phyloP scores from a whole-genome alignment of 2,113 vertebrate genomes.

The Orthonyx spaldingii region DNA sequence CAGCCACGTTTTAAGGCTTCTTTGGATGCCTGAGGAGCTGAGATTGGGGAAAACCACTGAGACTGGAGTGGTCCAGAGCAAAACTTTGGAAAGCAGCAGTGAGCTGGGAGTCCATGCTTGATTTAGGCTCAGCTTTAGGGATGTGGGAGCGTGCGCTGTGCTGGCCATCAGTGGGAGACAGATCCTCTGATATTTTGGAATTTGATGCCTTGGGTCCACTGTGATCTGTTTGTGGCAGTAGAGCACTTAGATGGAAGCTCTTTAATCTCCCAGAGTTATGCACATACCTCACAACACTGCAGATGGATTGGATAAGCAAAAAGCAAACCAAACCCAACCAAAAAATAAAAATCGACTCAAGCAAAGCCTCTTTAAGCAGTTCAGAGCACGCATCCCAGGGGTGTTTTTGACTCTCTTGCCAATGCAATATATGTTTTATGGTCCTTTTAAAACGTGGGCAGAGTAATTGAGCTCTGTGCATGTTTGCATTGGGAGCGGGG shows the following conservation, averaged over 20 bases:
- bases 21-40: neutral
- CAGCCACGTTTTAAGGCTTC: neutral
- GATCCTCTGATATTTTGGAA: neutral
- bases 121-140: neutral
- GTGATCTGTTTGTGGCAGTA: neutral
- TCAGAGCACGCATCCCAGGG: neutral
- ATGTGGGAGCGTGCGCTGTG: neutral
- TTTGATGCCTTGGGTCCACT: neutral
- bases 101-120: accelerated
- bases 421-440: conserved; percentile 39
- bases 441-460: neutral
- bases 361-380: neutral
- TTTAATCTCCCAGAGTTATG: neutral
- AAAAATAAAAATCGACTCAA: neutral
- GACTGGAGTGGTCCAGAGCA: neutral
- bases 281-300: neutral
- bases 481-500: neutral
- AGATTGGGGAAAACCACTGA: neutral
- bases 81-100: neutral
- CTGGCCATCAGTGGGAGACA: neutral
- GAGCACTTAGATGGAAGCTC: neutral
- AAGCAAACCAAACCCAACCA: neutral
- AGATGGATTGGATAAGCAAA: neutral
- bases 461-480: neutral
- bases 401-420: conserved; percentile 1